phyloP scores from a whole-genome alignment of 2,797 vertebrate genomes.

The Varecia variegata region DNA sequence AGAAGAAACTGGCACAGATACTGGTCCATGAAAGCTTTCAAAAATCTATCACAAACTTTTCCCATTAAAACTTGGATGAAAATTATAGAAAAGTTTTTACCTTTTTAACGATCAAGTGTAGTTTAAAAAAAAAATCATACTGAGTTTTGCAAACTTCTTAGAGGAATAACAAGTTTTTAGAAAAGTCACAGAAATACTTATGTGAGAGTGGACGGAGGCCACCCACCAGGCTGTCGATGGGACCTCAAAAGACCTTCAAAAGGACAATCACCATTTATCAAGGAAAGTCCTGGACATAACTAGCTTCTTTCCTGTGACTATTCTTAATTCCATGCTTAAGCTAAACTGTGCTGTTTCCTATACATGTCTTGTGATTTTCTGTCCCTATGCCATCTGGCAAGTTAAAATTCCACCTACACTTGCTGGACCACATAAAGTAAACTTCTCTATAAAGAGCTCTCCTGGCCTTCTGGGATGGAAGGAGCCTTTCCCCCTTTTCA shows the following conservation, averaged over 20 bases:
- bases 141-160: slow-evolving; percentile 35
- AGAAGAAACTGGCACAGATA: slow-evolving; percentile 48
- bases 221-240: slow-evolving; percentile 36
- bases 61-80: slow-evolving; percentile 66
- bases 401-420: neutral
- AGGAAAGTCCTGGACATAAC: slow-evolving; percentile 4
- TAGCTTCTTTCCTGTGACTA: slow-evolving; percentile 20
- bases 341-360: slow-evolving; percentile 47
- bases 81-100: slow-evolving; percentile 31
- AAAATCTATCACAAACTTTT: slow-evolving; percentile 63
- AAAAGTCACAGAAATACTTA: slow-evolving; percentile 53
- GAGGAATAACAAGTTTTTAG: slow-evolving; percentile 33
- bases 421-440: neutral
- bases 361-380: neutral
- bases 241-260: slow-evolving; percentile 40
- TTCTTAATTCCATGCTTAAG: neutral
- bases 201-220: slow-evolving; percentile 39
- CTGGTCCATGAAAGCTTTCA: slow-evolving; percentile 42
- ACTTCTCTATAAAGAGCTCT: neutral
- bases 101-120: slow-evolving; percentile 42
- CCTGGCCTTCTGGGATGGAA: neutral
- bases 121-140: slow-evolving; percentile 17
- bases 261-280: slow-evolving; percentile 35
- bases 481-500: neutral
- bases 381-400: slow-evolving; percentile 16